Evolutionary conservation across 2,113 vertebrate genomes (phyloP), one percentile per base, ranked within the genome.

Genomic region (Thoracochromis brauschi): DNA sequence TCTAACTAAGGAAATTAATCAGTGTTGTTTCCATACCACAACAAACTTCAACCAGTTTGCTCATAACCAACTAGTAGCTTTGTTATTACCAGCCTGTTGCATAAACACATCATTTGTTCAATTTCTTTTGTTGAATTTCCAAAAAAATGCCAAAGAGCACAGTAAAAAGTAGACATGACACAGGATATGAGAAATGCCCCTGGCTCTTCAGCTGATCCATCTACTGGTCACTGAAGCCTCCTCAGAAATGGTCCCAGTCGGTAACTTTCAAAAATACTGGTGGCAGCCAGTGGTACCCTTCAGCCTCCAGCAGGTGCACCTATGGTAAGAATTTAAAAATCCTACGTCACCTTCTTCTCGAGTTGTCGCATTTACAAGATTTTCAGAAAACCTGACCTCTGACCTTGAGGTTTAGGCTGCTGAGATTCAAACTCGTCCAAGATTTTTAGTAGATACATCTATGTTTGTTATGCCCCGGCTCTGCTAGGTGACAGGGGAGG

Each of bases 161-260:
- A 2, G 21, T 55, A 55, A 3, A 55, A 24, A 4, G 3, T 7
- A 24, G 53, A 55, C 54, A 26, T 55, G 54, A 55, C 54, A 3
- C 54, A 14, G 21, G 21, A 26, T 55, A 11, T 55, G 6, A 24
- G 21, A 55, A 24, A 24, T 55, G 21, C 53, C 2, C 53, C 21
- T 55, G 21, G 6, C 21, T 55, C 21, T 4, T 13, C 53, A 55
- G 53, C 53, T 55, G n/a, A 54, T 7, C n/a, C n/a, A 54, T 54
- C 51, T 54, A 55, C 53, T 55, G 53, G 11, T 55, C 53, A 55
- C 53, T 24, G 53, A 55, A 1, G 21, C 53, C 11, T 55, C 53
- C 6, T 55, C 6, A 55, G 54, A 55, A 55, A 26, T 8, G 21
- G 21, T 26, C 54, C 0, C 6, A 8, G 21, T 55, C 0, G 1